A percentile compares a stretch with the other conserved stretches of the same genome.
Conservation (phyloP, 2,888 invertebrate genomes). For the Caenorhabditis wallacei region DNA sequence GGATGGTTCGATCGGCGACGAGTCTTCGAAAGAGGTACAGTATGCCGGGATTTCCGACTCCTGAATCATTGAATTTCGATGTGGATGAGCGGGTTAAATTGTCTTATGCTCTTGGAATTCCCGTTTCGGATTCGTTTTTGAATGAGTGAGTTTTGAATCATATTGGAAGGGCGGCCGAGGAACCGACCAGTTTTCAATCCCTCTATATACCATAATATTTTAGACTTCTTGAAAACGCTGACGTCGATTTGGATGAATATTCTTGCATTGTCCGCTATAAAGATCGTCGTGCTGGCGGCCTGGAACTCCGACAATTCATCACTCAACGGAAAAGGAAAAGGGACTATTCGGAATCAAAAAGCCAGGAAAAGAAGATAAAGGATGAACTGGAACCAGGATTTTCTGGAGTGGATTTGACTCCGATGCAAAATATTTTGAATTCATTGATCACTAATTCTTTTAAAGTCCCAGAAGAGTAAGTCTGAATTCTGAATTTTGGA, state of each 20-base stretch:
- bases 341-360: background rate
- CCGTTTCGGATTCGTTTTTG: background rate
- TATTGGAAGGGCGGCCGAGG: background rate
- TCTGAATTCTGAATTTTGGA: too few species aligned
- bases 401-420: too few species aligned
- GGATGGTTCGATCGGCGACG: background rate
- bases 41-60: conserved; percentile 1
- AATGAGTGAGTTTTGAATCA: conserved; percentile 12
- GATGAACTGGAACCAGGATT: too few species aligned
- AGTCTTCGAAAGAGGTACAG: conserved; percentile 24
- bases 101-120: conserved; percentile 25
- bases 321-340: background rate
- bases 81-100: background rate
- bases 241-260: conserved; percentile 15
- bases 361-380: background rate
- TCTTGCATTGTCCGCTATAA: conserved; percentile 10
- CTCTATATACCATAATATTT: background rate
- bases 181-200: too few species aligned
- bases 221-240: background rate
- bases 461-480: too few species aligned
- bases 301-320: conserved; percentile 7
- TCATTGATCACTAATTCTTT: too few species aligned
- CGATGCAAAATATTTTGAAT: too few species aligned
- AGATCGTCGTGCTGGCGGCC: conserved; percentile 16
- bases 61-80: conserved; percentile 10